Base-by-base conservation (phyloP, 2,113 vertebrate species). In the Campylomormyrus numenius region DNA sequence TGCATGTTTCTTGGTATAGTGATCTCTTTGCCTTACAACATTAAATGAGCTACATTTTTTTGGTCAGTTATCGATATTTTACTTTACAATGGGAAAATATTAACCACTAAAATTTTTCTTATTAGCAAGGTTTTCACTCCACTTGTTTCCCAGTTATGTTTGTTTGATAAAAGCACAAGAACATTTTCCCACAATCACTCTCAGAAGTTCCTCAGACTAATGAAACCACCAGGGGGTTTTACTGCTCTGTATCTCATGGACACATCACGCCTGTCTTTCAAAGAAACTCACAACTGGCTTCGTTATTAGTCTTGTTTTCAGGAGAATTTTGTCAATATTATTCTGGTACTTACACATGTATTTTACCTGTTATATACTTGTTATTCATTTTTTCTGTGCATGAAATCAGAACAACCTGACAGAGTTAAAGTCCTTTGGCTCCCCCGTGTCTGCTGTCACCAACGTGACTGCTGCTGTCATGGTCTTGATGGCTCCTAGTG, bases 381-480 rank as follows among this genome's bases (percentile, higher is more conserved):
- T 91, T 88, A 27, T 70, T 6, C 42, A 5, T 85, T 48, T 46
- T 85, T 24, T 48, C 42, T 46, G 8, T 85, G 45, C 52, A 91
- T 88, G 93, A 92, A 91, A 53, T 91, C 94, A 99, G 98, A 98
- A 94, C 91, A 99, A 99, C 91, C 92, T 99, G 93, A 99, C 97
- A 0, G 98, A 99, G 93, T 91, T 99, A 92, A 99, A 97, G 95
- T 98, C 98, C 0, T 99, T 99, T 0, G 97, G 98, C 8, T 96
- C 98, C 0, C 98, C 98, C 0, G 98, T 98, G 24, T 87, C 93
- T 0, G 97, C 98, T 0, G 98, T 99, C 89, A 98, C 96, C 92
- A 99, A 99, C 0, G 97, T 99, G 92, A 97, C 96, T 0, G 97
- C 98, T 0, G 98, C 98, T 0, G 98, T 99, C 87, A 98, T 99